Conservation (phyloP, 1,140 invertebrate genomes). For the Archivesica marissinica region DNA sequence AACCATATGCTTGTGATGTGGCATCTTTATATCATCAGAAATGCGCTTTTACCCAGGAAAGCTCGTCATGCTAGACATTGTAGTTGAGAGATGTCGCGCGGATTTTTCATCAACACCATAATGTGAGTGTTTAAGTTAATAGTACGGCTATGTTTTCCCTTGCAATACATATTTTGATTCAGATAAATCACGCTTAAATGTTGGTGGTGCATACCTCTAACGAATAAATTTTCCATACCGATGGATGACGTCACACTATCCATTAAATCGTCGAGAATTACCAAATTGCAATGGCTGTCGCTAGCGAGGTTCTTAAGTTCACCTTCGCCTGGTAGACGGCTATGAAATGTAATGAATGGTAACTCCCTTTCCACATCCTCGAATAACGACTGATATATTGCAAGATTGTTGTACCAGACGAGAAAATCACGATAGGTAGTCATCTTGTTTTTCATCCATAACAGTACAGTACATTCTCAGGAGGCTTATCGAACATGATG, state of each 20-base stretch:
- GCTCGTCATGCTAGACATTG: no score
- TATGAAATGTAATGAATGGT: no score
- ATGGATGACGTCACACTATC: no score
- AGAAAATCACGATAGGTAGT: no score
- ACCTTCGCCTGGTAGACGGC: neutral
- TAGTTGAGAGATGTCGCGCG: neutral
- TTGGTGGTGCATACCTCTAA: neutral
- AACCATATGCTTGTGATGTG: slow-evolving; percentile 23
- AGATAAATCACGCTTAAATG: slow-evolving; percentile 31
- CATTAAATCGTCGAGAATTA: no score
- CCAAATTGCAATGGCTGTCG: neutral
- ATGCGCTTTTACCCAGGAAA: neutral
- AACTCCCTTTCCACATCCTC: no score
- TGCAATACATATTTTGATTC: slow-evolving; percentile 30
- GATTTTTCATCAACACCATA: neutral
- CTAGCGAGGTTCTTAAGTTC: neutral
- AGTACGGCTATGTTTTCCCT: neutral
- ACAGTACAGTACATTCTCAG: no score
- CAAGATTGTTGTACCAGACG: no score
- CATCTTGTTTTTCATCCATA: no score
- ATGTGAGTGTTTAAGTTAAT: neutral
- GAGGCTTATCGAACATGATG: no score
- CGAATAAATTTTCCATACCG: no score
- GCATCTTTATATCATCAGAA: neutral
- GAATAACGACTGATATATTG: no score